Evolutionary conservation across 2,113 vertebrate species (phyloP).

Genomic region (Gavia stellata): DNA sequence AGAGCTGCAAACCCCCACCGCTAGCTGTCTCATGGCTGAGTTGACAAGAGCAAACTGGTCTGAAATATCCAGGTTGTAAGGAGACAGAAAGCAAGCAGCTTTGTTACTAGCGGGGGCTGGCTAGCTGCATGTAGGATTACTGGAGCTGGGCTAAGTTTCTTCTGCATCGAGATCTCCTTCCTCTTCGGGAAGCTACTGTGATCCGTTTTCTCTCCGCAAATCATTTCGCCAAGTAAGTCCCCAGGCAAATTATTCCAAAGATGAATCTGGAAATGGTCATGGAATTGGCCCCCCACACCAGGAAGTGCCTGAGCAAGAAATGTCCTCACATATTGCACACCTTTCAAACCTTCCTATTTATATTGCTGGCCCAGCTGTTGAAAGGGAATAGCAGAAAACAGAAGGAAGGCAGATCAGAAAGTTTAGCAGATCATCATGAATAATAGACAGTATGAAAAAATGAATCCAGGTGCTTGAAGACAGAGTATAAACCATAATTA

Average conservation of each 20-base stretch:
- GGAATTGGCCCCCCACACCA: rapidly evolving
- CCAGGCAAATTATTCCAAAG: neutral
- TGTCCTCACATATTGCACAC: neutral
- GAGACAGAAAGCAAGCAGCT: neutral
- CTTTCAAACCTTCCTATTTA: neutral
- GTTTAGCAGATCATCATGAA: constrained; percentile 15
- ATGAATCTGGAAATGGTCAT: neutral
- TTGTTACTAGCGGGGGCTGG: neutral
- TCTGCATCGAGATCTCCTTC: neutral
- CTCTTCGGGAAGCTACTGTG: neutral
- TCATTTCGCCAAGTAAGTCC: neutral
- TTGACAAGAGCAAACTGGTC: constrained; percentile 3
- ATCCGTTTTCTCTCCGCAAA: neutral
- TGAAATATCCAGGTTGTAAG: neutral
- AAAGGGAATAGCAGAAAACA: neutral
- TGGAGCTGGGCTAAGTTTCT: neutral
- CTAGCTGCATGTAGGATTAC: rapidly evolving
- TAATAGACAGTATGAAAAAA: constrained; percentile 37
- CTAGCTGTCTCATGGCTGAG: neutral
- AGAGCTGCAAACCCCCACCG: constrained; percentile 6
- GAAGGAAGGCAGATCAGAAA: neutral
- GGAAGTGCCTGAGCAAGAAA: neutral
- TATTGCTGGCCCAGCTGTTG: neutral
- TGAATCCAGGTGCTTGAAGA: constrained; percentile 52
- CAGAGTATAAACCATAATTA: constrained; percentile 51